Base-by-base conservation (phyloP, 2,113 vertebrate species). In the Martes martes region DNA sequence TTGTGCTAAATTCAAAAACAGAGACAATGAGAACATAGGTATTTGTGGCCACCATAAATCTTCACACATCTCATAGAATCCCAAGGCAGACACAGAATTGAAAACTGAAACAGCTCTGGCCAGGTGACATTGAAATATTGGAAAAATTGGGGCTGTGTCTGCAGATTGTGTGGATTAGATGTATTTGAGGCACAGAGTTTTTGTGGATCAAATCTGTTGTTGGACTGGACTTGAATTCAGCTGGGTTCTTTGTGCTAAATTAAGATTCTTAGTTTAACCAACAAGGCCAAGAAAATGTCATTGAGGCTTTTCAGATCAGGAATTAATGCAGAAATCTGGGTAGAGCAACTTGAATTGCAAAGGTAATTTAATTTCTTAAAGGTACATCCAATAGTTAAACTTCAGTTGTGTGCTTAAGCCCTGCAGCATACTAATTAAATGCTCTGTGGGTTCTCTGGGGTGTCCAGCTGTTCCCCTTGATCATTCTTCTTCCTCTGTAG, bases 1-100 rank as follows among this genome's bases (percentile, higher is more conserved):
- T 90, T 95, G 31, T 81, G 73, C 76, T 95, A 55, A 96, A 89
- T 67, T 93, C 92, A 97, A 82, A 97, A n/a, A 82, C 45, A 95
- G 42, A 83, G 73, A 87, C 42, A 89, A 69, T 33, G 88, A 91
- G 63, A 94, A 95, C 65, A 73, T 61, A 96, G 85, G 59, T 86
- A 74, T 96, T 79, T 57, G 65, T 95, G 67, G 50, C 31, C 23
- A 39, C 59, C 61, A 33, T 96, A 95, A 95, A 91, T 97, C 89
- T 85, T 42, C 26, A 50, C 11, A 11, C n/a, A 69, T 39, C 33
- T 47, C 0, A 0, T 82, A 13, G 52, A 74, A 95, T 86, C 47
- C 73, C 81, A 55, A 83, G 74, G 57, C 50, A 80, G 89, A 42
- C 31, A 33, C 19, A 69, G 83, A 88, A 94, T 23, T 94, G 83